phyloP scores from a whole-genome alignment of 1,140 invertebrate genomes.

The Lepidostoma basale region DNA sequence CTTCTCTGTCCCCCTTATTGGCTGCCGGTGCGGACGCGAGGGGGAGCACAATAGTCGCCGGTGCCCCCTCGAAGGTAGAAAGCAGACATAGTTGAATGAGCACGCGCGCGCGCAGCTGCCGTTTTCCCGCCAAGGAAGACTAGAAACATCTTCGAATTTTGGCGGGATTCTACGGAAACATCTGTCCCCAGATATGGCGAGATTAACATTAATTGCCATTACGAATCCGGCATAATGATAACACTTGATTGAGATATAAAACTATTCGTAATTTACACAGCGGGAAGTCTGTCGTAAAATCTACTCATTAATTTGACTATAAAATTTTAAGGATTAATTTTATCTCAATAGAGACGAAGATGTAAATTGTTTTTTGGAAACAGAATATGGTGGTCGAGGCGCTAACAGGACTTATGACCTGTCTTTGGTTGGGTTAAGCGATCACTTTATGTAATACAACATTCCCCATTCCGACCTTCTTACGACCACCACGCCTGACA shows the following conservation, averaged over 20 bases:
- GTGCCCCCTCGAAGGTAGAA: slow-evolving; percentile 13
- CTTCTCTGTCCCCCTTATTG: slow-evolving; percentile 22
- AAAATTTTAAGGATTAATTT: no score
- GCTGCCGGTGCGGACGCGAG: neutral
- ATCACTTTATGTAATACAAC: no score
- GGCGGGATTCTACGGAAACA: slow-evolving; percentile 36
- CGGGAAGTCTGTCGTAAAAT: no score
- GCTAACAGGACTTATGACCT: no score
- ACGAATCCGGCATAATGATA: neutral
- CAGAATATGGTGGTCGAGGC: no score
- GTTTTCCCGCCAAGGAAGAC: slow-evolving; percentile 33
- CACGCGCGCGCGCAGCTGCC: slow-evolving; percentile 44
- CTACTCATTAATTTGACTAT: neutral
- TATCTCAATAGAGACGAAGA: no score
- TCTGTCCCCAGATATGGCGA: slow-evolving; percentile 25
- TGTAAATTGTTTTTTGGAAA: no score
- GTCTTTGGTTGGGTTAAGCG: no score
- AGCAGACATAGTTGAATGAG: slow-evolving; percentile 42
- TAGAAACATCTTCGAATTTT: slow-evolving; percentile 39
- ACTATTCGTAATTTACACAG: no score
- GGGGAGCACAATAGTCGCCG: slow-evolving; percentile 31
- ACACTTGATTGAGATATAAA: neutral
- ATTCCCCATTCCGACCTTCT: no score
- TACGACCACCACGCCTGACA: no score
- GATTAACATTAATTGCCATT: neutral